Evolutionary conservation across 2,113 vertebrate species (phyloP), one percentile per base, ranked within the genome.

Genomic region (Pomatorhinus ruficollis): DNA sequence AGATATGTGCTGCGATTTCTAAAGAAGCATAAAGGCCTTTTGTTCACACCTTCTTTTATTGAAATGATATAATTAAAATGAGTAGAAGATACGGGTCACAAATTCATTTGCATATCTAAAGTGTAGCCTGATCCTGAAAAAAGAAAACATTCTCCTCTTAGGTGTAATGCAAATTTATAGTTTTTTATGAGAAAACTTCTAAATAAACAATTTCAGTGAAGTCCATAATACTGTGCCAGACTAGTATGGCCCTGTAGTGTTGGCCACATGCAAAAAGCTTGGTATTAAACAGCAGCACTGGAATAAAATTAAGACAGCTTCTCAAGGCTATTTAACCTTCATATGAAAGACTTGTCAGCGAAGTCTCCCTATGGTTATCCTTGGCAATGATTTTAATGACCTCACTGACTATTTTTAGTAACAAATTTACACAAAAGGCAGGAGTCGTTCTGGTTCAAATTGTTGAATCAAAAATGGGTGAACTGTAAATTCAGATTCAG

Each of bases 21-120:
- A 71, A 87, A 81, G 59, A 61, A 12, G 7, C n/a, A 11, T 37
- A 81, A 68, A 52, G 11, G 44, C 18, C 54, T 90, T 79, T 88
- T 79, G 37, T 75, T 94, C 70, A 87, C 65, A 83, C 50, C 44
- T 91, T 71, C 40, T 93, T 20, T 76, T 72, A 69, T 49, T 79
- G 59, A 50, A 95, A 81, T 87, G 17, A 80, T 63, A 66, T 91
- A 45, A 93, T 90, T 95, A 88, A 85, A 93, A 74, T 33, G 22
- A 95, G 52, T 57, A 87, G 71, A 85, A 89, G 47, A 83, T 80
- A 70, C 0, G 1, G 75, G 47, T 93, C 88, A 65, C 4, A 2
- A 72, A 50, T 74, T 5, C 4, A 69, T 96, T 93, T 91, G 78
- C 77, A 76, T 95, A 69, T 82, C 61, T 82, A 16, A 87, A 84